phyloP scores from a whole-genome alignment of 2,797 vertebrate genomes.

The Neopelma chrysocephalum region DNA sequence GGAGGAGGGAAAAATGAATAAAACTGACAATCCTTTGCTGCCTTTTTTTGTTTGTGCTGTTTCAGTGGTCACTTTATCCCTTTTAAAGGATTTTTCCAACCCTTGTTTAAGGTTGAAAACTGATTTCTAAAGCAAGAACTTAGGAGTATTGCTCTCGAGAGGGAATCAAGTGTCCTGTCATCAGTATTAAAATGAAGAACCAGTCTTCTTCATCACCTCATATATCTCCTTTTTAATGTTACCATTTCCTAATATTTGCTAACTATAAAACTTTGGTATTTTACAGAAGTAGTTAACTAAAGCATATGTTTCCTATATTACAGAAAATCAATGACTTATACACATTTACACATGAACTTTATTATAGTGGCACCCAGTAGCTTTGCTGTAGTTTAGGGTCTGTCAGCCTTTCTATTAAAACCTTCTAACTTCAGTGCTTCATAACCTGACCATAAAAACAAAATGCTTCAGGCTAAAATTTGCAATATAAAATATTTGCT shows the following conservation, averaged over 20 bases:
- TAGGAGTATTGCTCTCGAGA: constrained; percentile 31
- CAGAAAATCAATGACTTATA: constrained; percentile 59
- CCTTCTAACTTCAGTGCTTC: constrained; percentile 40
- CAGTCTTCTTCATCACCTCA: constrained; percentile 61
- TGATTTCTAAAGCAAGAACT: constrained; percentile 37
- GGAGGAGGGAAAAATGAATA: not conserved
- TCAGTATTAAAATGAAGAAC: constrained; percentile 59
- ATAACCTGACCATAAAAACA: constrained; percentile 15
- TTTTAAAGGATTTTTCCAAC: constrained; percentile 61
- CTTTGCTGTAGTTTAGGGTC: constrained; percentile 44
- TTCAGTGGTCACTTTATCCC: constrained; percentile 50
- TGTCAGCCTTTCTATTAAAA: constrained; percentile 63
- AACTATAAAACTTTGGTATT: constrained; percentile 64
- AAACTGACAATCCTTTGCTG: constrained; percentile 21
- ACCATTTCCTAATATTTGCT: constrained; percentile 56
- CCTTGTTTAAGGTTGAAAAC: constrained; percentile 61
- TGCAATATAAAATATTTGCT: constrained; percentile 19
- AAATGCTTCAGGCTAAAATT: constrained; percentile 34
- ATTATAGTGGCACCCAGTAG: constrained; percentile 52
- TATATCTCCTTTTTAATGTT: constrained; percentile 51
- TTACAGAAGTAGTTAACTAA: constrained; percentile 61
- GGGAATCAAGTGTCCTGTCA: constrained; percentile 70
- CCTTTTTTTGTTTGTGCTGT: not conserved
- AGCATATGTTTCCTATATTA: constrained; percentile 70
- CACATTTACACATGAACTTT: constrained; percentile 69